Percentiles rank a stretch among this genome's conserved stretches.
phyloP scores from a whole-genome alignment of 2,113 vertebrate species.

The Gadus chalcogrammus region DNA sequence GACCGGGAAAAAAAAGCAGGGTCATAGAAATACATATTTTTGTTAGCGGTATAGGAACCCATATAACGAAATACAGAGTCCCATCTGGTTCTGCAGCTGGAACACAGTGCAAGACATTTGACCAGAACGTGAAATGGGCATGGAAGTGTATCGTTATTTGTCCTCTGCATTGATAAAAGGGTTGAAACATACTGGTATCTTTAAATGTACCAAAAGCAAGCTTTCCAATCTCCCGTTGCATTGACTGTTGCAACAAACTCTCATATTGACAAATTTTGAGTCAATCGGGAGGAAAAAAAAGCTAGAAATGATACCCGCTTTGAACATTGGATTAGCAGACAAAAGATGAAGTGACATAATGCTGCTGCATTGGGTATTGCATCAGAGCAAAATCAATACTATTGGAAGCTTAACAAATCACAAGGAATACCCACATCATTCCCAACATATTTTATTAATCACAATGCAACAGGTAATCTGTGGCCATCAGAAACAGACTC shows the following conservation, averaged over 20 bases:
- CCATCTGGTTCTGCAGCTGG: constrained; percentile 8
- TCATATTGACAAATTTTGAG: neutral
- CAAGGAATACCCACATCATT: constrained; percentile 1
- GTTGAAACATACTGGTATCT: neutral
- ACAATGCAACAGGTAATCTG: too few species aligned
- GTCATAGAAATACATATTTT: neutral
- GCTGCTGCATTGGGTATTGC: constrained; percentile 1
- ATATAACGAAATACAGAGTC: neutral
- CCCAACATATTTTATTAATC: too few species aligned
- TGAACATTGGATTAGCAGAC: constrained; percentile 13
- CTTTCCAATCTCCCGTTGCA: neutral
- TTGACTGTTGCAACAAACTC: neutral
- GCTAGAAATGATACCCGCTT: constrained; percentile 10
- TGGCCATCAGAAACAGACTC: too few species aligned
- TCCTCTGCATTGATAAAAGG: neutral
- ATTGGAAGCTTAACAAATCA: constrained; percentile 3
- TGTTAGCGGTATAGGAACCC: neutral
- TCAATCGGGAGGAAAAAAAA: neutral
- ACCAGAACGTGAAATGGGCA: constrained; percentile 6
- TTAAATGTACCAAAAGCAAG: neutral
- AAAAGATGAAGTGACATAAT: constrained; percentile 1
- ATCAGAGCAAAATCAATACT: constrained; percentile 4
- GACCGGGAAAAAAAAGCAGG: neutral
- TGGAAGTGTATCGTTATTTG: neutral
- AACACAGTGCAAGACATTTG: constrained; percentile 17